phyloP scores from a whole-genome alignment of 23 tunicate genomes.

The Ciona savignyi region DNA sequence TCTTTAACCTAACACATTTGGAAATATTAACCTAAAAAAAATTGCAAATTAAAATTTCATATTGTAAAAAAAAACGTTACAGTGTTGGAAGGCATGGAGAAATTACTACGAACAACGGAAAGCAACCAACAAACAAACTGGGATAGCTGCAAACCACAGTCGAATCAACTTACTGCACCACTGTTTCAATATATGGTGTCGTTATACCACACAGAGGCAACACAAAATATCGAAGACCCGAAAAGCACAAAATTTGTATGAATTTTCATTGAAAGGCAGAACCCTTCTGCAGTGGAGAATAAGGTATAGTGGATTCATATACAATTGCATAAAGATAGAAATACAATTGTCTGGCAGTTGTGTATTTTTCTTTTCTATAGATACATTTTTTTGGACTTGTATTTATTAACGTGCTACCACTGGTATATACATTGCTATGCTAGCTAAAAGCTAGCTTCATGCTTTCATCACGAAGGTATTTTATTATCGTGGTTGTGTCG shows the following conservation, averaged over 20 bases:
- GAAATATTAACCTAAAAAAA: not conserved
- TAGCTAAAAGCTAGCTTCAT: too few relatives aligned
- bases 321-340: too few relatives aligned
- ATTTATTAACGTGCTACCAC: too few relatives aligned
- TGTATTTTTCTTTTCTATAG: too few relatives aligned
- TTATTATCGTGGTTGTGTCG: too few relatives aligned
- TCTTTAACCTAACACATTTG: not conserved
- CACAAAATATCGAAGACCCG: constrained; percentile 4
- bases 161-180: constrained; percentile 3
- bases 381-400: too few relatives aligned
- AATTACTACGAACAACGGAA: not conserved
- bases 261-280: constrained; percentile 12
- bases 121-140: not conserved
- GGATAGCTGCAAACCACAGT: constrained; percentile 5
- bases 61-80: not conserved
- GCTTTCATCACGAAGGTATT: not conserved
- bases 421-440: too few relatives aligned
- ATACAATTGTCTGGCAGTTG: too few relatives aligned
- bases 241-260: constrained; percentile 30
- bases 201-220: constrained; percentile 7
- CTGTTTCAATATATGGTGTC: constrained; percentile 22
- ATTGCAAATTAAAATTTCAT: not conserved
- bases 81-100: constrained; percentile 51
- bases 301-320: too few relatives aligned
- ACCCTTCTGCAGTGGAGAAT: constrained; percentile 18